Conservation (phyloP, 2,888 invertebrate genomes). For the Ferdinandea cuprea region DNA sequence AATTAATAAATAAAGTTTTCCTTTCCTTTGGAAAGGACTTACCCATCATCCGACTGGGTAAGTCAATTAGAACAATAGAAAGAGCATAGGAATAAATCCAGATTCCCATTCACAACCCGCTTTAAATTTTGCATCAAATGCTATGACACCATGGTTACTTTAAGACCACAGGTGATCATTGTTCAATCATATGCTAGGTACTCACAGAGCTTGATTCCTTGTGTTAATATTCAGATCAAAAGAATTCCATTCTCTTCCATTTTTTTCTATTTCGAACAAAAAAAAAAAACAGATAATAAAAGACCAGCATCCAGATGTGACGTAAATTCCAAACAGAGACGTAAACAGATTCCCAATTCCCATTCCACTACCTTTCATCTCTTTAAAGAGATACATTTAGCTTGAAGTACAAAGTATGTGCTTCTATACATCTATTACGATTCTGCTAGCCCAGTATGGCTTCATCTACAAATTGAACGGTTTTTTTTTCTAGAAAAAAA, state of each 20-base stretch:
- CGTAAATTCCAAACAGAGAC: constrained; percentile 5
- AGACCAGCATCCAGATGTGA: constrained; percentile 6
- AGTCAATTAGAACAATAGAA: no score
- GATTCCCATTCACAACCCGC: no score
- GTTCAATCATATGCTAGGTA: neutral
- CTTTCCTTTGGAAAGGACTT: no score
- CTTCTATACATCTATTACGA: neutral
- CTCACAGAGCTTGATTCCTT: neutral
- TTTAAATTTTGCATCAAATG: no score
- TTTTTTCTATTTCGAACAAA: neutral
- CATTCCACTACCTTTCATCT: constrained; percentile 27
- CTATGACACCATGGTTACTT: neutral
- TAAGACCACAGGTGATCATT: neutral
- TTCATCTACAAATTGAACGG: constrained; percentile 35
- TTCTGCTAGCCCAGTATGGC: constrained; percentile 8
- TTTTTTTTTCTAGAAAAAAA: neutral
- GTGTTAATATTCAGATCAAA: neutral
- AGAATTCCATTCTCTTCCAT: neutral
- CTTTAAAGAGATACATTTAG: constrained; percentile 10
- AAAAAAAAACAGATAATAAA: constrained; percentile 23
- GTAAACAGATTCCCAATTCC: no score
- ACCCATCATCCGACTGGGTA: no score
- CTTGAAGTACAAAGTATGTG: neutral
- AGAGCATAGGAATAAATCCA: no score
- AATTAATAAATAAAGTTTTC: no score